Evolutionary conservation across 2,888 invertebrate genomes (phyloP).

Genomic region (Melieria omissa): DNA sequence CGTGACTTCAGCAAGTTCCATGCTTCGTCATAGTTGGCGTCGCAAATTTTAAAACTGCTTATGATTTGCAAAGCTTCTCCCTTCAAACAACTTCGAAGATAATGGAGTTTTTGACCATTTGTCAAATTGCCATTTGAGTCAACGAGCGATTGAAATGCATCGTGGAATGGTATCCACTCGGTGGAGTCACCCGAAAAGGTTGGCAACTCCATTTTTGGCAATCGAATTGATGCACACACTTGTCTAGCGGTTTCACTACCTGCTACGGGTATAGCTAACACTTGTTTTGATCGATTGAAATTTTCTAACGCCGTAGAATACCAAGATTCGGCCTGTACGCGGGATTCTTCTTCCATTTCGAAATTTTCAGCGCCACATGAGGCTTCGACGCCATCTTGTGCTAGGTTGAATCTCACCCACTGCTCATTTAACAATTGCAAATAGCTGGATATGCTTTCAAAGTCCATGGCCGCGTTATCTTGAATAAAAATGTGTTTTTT

Average conservation of each 20-base stretch:
- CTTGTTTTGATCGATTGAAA: neutral
- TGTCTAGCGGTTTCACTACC: neutral
- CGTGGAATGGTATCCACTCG: slow-evolving; percentile 12
- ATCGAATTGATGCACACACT: neutral
- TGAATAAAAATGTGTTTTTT: no score
- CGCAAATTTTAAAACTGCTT: no score
- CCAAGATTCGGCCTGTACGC: slow-evolving; percentile 34
- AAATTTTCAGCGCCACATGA: no score
- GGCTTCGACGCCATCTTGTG: no score
- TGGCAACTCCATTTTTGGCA: slow-evolving; percentile 23
- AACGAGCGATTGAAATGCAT: no score
- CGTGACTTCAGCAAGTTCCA: no score
- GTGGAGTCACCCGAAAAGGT: slow-evolving; percentile 27
- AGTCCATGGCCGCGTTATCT: no score
- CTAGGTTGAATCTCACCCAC: neutral
- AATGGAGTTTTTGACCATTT: no score
- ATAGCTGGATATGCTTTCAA: neutral
- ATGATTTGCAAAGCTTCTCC: no score
- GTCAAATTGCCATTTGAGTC: no score
- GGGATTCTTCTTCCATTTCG: slow-evolving; percentile 12
- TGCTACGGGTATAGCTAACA: neutral
- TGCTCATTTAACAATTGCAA: neutral
- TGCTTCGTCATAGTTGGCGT: no score
- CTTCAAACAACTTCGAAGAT: no score
- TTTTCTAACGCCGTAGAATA: neutral